Evolutionary conservation across 2,888 invertebrate species (phyloP), one percentile per base, ranked within the genome.

Genomic region (Congeria kusceri): DNA sequence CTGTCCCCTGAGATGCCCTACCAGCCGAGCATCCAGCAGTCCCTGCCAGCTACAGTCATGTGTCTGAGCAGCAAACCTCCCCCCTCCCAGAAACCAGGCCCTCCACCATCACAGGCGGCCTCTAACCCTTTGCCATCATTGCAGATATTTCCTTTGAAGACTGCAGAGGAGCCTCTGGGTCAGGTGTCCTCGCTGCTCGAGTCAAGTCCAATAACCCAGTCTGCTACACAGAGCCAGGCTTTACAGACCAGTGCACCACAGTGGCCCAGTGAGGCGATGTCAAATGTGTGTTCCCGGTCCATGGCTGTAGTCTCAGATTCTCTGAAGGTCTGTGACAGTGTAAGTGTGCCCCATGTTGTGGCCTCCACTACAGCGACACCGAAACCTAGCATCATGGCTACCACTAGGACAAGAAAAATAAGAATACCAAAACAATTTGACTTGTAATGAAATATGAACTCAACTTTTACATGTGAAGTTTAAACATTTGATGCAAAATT

Each of bases 381-480:
- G 15, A 92, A 91, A 72, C 84, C 88, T 46, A 86, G 87, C 23
- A 89, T 90, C 1, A 74, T 90, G 1, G 89, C 91, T 11, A 83
- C 91, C 11, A 92, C 91, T 18, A 77, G 92, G 46, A 92, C 92
- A 28, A 76, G 92, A 23, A 80, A 90, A 61, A 92, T 92, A 44
- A 86, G 87, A 62, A 91, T 91, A 11, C 92, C 92, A 0, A 92
- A 90, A 78, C 91, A 92, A 71, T 92, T 91, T 77, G 92, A 92
- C 62, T 74, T 91, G 61, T 91, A 59, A 61, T 4, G 39, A 53
- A 39, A 13, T 39, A 3, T 39, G 39, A 39, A 39, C 15, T 39
- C 9, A 39, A 39, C 39, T 39, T n/a, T n/a, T 39, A 39, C 39
- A 39, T 39, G 1, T 39, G 39, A 39, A n/a, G n/a, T n/a, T n/a